phyloP scores from a whole-genome alignment of 1,140 invertebrate species.

The Drosophila pachea region DNA sequence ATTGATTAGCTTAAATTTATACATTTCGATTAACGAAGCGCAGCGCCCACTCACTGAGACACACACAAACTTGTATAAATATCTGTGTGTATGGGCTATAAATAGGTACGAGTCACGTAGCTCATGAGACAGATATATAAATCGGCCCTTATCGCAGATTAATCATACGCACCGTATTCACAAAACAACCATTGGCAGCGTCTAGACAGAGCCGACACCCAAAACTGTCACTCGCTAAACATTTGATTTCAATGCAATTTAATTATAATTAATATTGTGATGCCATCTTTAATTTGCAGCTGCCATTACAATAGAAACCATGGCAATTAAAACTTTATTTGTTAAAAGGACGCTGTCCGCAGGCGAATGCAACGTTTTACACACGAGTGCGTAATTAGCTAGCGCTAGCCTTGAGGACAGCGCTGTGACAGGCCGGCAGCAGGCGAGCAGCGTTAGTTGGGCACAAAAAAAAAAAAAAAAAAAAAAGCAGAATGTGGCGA shows the following conservation, averaged over 20 bases:
- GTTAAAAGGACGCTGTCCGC: constrained; percentile 23
- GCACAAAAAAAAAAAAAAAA: background rate
- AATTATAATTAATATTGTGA: background rate
- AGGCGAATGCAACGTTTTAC: constrained; percentile 43
- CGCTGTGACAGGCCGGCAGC: background rate
- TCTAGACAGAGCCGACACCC: constrained; percentile 19
- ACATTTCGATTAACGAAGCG: constrained; percentile 42
- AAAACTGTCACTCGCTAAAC: constrained; percentile 7
- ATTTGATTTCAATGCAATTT: constrained; percentile 20
- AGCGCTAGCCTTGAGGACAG: constrained; percentile 6
- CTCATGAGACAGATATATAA: constrained; percentile 20
- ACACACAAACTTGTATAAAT: too few species aligned
- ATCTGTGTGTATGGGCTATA: background rate
- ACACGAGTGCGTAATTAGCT: constrained; percentile 44
- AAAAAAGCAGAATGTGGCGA: background rate
- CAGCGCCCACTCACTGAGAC: too few species aligned
- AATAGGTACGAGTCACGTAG: constrained; percentile 41
- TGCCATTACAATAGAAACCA: constrained; percentile 19
- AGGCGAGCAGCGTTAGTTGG: background rate
- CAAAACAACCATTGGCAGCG: constrained; percentile 2
- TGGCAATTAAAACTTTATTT: constrained; percentile 71
- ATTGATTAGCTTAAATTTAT: constrained; percentile 65
- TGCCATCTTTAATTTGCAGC: constrained; percentile 33
- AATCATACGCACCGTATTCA: constrained; percentile 47
- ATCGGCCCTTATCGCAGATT: constrained; percentile 40